Conservation (phyloP, 2,888 invertebrate species). For the Plebejus anna region DNA sequence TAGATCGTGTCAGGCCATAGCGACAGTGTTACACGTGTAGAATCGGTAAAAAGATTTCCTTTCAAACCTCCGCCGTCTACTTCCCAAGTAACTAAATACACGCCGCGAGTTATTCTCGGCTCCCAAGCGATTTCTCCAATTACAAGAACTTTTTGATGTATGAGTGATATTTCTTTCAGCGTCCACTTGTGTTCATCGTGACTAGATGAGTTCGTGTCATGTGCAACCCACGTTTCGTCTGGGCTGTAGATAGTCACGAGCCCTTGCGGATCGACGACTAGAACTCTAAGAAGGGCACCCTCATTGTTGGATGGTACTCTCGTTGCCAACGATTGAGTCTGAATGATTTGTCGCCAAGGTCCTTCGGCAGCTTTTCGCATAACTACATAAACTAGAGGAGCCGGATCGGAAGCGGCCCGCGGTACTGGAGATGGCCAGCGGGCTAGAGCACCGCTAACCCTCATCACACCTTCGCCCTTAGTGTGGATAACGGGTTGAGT, state of each 20-base stretch:
- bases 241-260: constrained; percentile 86
- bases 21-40: constrained; percentile 87
- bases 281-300: constrained; percentile 82
- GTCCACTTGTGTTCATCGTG: constrained; percentile 80
- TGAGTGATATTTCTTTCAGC: constrained; percentile 83
- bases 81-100: constrained; percentile 91
- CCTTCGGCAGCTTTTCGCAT: constrained; percentile 83
- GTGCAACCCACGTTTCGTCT: constrained; percentile 80
- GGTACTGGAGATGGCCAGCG: constrained; percentile 83
- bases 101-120: constrained; percentile 82
- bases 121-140: constrained; percentile 88
- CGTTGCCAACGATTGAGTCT: constrained; percentile 82
- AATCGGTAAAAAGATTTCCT: constrained; percentile 90
- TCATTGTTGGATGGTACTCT: constrained; percentile 83
- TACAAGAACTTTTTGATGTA: constrained; percentile 85
- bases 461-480: constrained; percentile 84
- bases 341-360: constrained; percentile 83
- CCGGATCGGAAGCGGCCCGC: constrained; percentile 76
- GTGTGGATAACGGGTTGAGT: constrained; percentile 85
- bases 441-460: constrained; percentile 81
- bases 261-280: constrained; percentile 85
- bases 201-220: constrained; percentile 72
- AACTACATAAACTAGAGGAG: constrained; percentile 84
- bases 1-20: constrained; percentile 90
- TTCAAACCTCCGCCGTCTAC: constrained; percentile 89